phyloP scores from a whole-genome alignment of 2,888 invertebrate genomes.

The Drosophila infuscata region DNA sequence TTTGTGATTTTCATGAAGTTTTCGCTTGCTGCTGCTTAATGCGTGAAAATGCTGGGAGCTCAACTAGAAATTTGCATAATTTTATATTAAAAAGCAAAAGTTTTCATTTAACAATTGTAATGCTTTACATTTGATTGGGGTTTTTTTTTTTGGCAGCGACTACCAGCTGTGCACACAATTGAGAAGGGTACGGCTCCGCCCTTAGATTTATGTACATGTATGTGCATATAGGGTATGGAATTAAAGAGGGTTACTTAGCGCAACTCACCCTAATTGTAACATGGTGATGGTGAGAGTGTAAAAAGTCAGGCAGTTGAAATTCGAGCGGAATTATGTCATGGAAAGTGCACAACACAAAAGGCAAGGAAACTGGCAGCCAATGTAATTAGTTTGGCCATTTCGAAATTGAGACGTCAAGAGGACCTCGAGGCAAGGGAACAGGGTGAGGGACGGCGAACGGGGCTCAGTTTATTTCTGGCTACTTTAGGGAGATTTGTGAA shows the following conservation, averaged over 20 bases:
- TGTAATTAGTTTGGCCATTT: conserved; percentile 72
- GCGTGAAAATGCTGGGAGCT: conserved; percentile 53
- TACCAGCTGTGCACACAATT: conserved; percentile 75
- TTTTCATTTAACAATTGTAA: conserved; percentile 70
- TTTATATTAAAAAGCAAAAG: conserved; percentile 64
- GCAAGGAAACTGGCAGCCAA: conserved; percentile 41
- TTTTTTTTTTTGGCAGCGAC: conserved; percentile 17
- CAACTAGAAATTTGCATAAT: conserved; percentile 70
- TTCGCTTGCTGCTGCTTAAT: conserved; percentile 41
- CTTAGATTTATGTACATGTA: conserved; percentile 2
- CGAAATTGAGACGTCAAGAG: conserved; percentile 68
- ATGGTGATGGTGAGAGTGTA: conserved; percentile 54
- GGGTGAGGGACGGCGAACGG: background rate
- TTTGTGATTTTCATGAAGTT: conserved; percentile 45
- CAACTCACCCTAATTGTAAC: conserved; percentile 67
- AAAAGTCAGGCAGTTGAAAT: conserved; percentile 69
- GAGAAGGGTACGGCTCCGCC: conserved; percentile 62
- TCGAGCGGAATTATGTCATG: conserved; percentile 65
- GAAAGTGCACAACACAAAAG: conserved; percentile 35
- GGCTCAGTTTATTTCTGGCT: conserved; percentile 4
- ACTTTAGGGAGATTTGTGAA: conserved; percentile 53
- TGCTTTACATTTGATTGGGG: conserved; percentile 62
- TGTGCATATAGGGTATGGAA: background rate
- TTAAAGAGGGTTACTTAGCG: conserved; percentile 23
- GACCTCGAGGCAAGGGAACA: conserved; percentile 3